Percentiles rank a stretch among this genome's conserved stretches.
These are phyloP conservation scores for Ochotona curzoniae DNA, from an alignment of 2,113 vertebrate genomes.

Conservation along the genomic window DNA sequence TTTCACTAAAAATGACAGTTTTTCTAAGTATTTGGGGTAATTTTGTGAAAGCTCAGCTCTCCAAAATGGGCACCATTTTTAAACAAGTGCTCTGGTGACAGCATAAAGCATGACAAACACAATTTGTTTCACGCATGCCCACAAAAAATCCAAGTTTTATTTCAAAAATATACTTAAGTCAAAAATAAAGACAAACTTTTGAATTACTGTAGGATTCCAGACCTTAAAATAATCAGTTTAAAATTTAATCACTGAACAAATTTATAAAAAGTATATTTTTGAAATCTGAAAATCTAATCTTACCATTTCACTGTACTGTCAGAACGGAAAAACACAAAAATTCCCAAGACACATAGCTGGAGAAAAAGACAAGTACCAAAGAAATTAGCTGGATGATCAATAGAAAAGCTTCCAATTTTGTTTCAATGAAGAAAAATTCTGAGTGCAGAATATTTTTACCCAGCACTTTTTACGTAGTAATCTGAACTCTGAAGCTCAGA, in stretches of 20 bases:
- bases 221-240: background rate
- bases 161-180: background rate
- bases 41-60: background rate
- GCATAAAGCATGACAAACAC: background rate
- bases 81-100: background rate
- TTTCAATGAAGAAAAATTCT: conserved; percentile 8
- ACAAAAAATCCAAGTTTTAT: background rate
- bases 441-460: background rate
- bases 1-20: background rate
- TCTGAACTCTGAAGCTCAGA: background rate
- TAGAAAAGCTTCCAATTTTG: background rate
- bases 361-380: background rate
- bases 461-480: background rate
- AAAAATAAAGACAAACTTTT: background rate
- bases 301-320: background rate
- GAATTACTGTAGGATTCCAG: background rate
- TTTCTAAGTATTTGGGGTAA: conserved; percentile 1
- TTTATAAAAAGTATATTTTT: background rate
- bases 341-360: background rate
- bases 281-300: background rate
- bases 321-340: background rate
- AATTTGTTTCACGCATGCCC: background rate
- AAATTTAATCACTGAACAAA: background rate
- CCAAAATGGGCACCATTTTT: background rate
- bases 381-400: background rate